A percentile compares a stretch with the other conserved stretches of the same genome.
These are phyloP conservation scores for Vidua chalybeata DNA, from an alignment of 2,113 vertebrate species.

Conservation along the genomic window DNA sequence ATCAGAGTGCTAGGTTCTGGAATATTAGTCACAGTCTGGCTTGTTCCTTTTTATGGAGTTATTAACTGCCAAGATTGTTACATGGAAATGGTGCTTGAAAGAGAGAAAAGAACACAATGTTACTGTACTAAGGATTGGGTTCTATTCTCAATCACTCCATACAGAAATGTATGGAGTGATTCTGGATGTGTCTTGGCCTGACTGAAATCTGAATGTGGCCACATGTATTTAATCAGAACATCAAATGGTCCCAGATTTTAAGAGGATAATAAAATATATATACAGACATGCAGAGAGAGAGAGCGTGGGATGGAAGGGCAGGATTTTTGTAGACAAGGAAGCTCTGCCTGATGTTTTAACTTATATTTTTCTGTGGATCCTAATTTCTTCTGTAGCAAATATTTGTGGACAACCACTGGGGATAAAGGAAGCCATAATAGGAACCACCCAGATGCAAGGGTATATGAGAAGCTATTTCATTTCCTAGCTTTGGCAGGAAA, in stretches of 20 bases:
- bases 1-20: slow-evolving; percentile 58
- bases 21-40: slow-evolving; percentile 74
- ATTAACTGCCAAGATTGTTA: slow-evolving; percentile 63
- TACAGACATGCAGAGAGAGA: not conserved
- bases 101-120: slow-evolving; percentile 63
- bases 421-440: not conserved
- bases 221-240: slow-evolving; percentile 7
- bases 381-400: not conserved
- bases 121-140: slow-evolving; percentile 40
- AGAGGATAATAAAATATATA: not conserved
- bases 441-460: not conserved
- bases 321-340: not conserved
- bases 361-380: not conserved
- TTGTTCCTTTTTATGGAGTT: slow-evolving; percentile 54
- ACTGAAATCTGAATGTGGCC: not conserved
- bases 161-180: slow-evolving; percentile 12
- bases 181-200: slow-evolving; percentile 31
- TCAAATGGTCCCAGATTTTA: slow-evolving; percentile 6
- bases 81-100: slow-evolving; percentile 66
- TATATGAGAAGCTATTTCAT: not conserved
- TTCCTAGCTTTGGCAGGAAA: not conserved
- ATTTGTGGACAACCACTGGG: not conserved
- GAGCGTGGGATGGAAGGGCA: not conserved
- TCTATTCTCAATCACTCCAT: slow-evolving; percentile 25
- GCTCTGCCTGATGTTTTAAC: not conserved